Evolutionary conservation across 1,140 invertebrate genomes (phyloP).

Genomic region (Papilio aristodemus): DNA sequence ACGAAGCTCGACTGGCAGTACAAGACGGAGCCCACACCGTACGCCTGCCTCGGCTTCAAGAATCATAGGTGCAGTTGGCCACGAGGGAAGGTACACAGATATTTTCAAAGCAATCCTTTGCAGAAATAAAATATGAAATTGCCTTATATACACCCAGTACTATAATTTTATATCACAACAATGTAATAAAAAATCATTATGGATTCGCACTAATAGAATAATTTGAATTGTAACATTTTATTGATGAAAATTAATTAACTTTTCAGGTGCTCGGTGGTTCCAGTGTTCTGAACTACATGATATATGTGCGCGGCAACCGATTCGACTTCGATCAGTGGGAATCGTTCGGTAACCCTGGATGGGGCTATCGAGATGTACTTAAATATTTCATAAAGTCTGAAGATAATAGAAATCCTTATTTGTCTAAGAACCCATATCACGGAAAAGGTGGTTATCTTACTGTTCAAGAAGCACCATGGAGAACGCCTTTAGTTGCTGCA

Average conservation of each 20-base stretch:
- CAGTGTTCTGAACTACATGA: constrained; percentile 96
- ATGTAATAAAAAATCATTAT: too few species aligned
- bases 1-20: constrained; percentile 95
- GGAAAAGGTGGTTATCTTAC: constrained; percentile 88
- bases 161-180: too few species aligned
- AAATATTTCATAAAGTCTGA: constrained; percentile 96
- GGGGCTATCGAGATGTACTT: constrained; percentile 93
- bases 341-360: constrained; percentile 90
- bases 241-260: constrained; percentile 5
- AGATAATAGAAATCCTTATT: constrained; percentile 91
- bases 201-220: not conserved
- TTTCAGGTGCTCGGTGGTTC: constrained; percentile 90
- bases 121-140: too few species aligned
- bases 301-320: constrained; percentile 92
- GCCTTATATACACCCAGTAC: too few species aligned
- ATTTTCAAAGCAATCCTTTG: too few species aligned
- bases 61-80: constrained; percentile 91
- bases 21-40: constrained; percentile 92
- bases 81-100: constrained; percentile 83
- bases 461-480: constrained; percentile 92
- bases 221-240: not conserved
- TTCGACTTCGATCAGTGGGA: constrained; percentile 96
- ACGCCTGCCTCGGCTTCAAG: constrained; percentile 89
- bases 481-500: constrained; percentile 88
- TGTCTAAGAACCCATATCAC: constrained; percentile 87